phyloP scores from a whole-genome alignment of 2,113 vertebrate species.

The Pavo muticus region DNA sequence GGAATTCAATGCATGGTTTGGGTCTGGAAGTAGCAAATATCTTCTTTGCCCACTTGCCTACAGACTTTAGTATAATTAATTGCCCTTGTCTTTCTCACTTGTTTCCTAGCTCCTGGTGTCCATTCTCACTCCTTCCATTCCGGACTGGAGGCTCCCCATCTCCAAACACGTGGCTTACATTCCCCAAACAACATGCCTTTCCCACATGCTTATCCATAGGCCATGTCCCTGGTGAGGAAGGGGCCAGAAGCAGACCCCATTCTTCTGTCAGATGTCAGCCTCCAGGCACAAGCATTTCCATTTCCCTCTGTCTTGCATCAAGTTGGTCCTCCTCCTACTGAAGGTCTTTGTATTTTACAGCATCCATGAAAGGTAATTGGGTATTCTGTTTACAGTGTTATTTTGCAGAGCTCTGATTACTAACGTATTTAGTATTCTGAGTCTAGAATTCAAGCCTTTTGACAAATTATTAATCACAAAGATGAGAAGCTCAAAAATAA shows the following conservation, averaged over 20 bases:
- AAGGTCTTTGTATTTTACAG: not conserved
- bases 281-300: not conserved
- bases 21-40: not conserved
- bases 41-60: not conserved
- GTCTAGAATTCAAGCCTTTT: not conserved
- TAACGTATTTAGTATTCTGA: not conserved
- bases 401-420: constrained; percentile 31
- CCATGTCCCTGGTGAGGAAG: not conserved
- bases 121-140: not conserved
- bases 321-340: not conserved
- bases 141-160: not conserved
- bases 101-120: not conserved
- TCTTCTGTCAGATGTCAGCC: not conserved
- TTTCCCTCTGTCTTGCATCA: not conserved
- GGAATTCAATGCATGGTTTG: not conserved
- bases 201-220: not conserved
- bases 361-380: not conserved
- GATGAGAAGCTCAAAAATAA: constrained; percentile 22
- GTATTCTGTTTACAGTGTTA: not conserved
- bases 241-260: not conserved
- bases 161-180: not conserved
- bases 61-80: not conserved
- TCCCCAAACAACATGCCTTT: not conserved
- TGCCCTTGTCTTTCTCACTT: not conserved
- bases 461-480: constrained; percentile 37